Evolutionary conservation across 2,888 invertebrate species (phyloP).

Genomic region (Temnothorax ravouxi): DNA sequence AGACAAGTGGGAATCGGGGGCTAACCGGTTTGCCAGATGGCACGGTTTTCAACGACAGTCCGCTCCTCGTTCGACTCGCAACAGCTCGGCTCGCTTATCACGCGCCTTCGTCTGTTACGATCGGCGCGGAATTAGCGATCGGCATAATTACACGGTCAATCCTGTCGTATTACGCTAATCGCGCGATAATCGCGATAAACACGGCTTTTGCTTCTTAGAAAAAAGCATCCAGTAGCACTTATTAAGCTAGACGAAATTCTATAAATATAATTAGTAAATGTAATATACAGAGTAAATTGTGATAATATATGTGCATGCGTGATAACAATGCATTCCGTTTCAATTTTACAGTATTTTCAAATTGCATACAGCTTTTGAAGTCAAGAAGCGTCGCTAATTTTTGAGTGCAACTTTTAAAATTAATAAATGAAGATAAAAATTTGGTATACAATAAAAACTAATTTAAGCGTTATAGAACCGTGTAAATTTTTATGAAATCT

Average conservation of each 20-base stretch:
- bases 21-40: constrained; percentile 73
- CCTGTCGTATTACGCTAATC: constrained; percentile 56
- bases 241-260: background rate
- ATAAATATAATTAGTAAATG: background rate
- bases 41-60: constrained; percentile 55
- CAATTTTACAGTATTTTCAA: background rate
- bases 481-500: background rate
- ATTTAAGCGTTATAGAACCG: background rate
- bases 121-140: constrained; percentile 59
- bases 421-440: background rate
- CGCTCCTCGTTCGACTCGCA: constrained; percentile 9
- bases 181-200: constrained; percentile 58
- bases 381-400: background rate
- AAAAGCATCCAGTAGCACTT: background rate
- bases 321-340: background rate
- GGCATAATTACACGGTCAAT: constrained; percentile 70
- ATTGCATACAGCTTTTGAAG: background rate
- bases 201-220: background rate
- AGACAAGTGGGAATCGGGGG: constrained; percentile 54
- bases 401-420: background rate
- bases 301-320: background rate
- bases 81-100: constrained; percentile 33
- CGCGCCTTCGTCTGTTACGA: constrained; percentile 52
- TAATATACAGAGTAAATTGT: background rate
- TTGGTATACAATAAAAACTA: background rate